Base-by-base conservation (phyloP, 2,113 vertebrate genomes). In the Corynorhinus townsendii region DNA sequence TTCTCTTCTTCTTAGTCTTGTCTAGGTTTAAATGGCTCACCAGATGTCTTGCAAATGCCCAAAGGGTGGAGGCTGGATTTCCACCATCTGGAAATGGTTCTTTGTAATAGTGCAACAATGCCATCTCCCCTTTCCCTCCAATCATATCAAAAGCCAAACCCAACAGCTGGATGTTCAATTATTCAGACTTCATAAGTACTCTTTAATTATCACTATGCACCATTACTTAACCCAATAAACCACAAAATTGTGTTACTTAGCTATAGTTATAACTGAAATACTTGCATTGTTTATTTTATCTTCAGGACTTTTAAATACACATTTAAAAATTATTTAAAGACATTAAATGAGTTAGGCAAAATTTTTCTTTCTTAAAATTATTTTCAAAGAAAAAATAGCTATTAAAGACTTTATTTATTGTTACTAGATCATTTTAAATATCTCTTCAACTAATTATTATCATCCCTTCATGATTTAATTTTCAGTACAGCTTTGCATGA, bases 81-180 rank as follows among this genome's bases (percentile, higher is more conserved):
- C 38, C 17, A 43, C 93, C 91, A 68, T 96, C 91, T 96, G 95
- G 81, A 96, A 96, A 90, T 5, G 35, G 75, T 83, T 75, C 49
- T 91, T 83, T 86, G 26, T 86, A 89, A 92, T 40, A 73, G 4
- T 71, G 43, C 86, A 84, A 28, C 24, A 33, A 35, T 1, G 4
- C n/a, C n/a, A 43, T 75, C 56, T 96, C 71, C 26, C 66, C n/a
- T 86, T 95, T 90, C 90, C 17, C 43, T 30, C 16, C 1, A 26
- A n/a, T 89, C 79, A 2, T 95, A 95, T 95, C 89, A 95, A 81
- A 96, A 80, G 28, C n/a, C 84, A 83, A 52, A 66, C 26, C 45
- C 52, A 93, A 56, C 93, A 94, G 95, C 93, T 97, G 89, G 40
- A 86, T 91, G 82, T 69, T 97, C 83, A 97, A 94, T 96, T 95